Evolutionary conservation across 2,888 invertebrate genomes (phyloP), one percentile per base, ranked within the genome.

Genomic region (Brachyopa scutellaris): DNA sequence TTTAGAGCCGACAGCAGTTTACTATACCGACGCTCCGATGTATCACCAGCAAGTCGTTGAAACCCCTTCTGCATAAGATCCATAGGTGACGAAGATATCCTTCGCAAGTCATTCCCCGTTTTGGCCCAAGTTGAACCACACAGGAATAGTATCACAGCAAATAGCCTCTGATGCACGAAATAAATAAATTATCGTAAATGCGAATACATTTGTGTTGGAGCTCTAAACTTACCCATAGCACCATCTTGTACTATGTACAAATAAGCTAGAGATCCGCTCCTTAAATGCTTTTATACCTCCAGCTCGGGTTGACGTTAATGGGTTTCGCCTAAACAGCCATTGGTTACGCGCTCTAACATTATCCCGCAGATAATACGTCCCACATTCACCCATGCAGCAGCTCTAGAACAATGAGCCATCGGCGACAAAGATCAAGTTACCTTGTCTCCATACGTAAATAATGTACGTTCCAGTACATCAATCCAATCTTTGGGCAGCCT

Each of bases 341-440:
- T 70, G 69, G 69, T 70, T 70, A 70, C 72, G 57, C 49, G 51
- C 53, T 38, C 40, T 59, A 66, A 69, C 64, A 74, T 80, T 62
- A 40, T 62, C 55, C 57, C 57, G 31, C 17, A 29, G 51, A 80
- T 64, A 76, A 82, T 59, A 82, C 80, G 49, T 82, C 82, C 77
- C 61, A 82, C 83, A 69, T 67, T 38, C 55, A 55, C 21, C 79
- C 49, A 59, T 73, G 62, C 26, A 31, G 55, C 19, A 17, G 70
- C 74, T 31, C 36, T 23, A 15, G 78, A 84, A 87, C 86, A 87
- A 88, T 84, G 51, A 73, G 61, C 38, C 33, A 23, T 53, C 23
- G 62, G 40, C 42, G 42, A 66, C 69, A 55, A 40, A 69, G 77
- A 86, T 87, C 88, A 69, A 85, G 85, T 87, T 87, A 87, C 87